Base-by-base conservation (phyloP, 2,888 invertebrate species). In the Zele albiditarsus region DNA sequence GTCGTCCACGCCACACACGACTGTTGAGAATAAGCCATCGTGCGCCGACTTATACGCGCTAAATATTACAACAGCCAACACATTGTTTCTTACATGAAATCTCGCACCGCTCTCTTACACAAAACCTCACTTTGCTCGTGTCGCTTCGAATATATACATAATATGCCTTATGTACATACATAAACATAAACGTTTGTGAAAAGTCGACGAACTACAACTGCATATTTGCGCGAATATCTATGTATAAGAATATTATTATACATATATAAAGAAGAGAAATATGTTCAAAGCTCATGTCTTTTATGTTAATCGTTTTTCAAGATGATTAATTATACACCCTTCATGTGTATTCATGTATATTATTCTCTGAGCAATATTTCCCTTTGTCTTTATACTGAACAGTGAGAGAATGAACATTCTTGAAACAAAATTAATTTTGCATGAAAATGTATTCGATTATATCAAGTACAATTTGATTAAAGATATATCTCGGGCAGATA, bases 31-130 rank as follows among this genome's bases (percentile, higher is more conserved):
- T 63, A 67, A 60, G 60, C 38, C 28, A 12, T 71, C 49, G 73
- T 67, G 70, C 75, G 73, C 46, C 31, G 69, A 28, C 49, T 57
- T 25, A 31, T 69, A 73, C 46, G 63, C 67, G 69, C 71, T 82
- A 82, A 81, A 82, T 84, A 84, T 84, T 86, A 84, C 83, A 83
- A 79, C 80, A 78, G 79, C 76, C 79, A 78, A 80, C 81, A 84
- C 85, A 87, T 88, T 88, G 87, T 88, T 87, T 85, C 80, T 78
- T 82, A 84, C 85, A 87, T 86, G 86, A 85, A 84, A 85, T 67
- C 53, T 60, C 49, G 31, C 63, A 33, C 63, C 33, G 33, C 20
- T 33, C 12, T 33, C 12, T 46, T 16, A n/a, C n/a, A 46, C 46
- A 46, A 46, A 46, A 16, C 46, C 16, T 46, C 46, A 5, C 46